A percentile compares a stretch with the other conserved stretches of the same genome.
phyloP scores from a whole-genome alignment of 2,888 invertebrate species.

The Clitarchus hookeri region DNA sequence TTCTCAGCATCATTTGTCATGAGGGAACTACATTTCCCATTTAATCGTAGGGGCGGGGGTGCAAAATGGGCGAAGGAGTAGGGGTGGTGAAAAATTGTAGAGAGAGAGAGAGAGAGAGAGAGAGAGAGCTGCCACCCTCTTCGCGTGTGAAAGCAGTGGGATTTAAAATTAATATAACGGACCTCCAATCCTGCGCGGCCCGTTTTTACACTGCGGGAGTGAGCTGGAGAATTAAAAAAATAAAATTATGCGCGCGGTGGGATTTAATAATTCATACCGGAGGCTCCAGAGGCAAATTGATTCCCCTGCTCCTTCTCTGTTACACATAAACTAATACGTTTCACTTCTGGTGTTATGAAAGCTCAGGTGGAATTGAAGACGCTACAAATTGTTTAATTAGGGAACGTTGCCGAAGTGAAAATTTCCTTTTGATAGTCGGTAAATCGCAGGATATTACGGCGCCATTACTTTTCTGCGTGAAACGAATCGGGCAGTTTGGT shows the following conservation, averaged over 20 bases:
- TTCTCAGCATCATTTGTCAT: conserved; percentile 4
- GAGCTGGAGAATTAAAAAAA: neutral
- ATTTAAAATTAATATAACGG: conserved; percentile 10
- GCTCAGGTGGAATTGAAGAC: neutral
- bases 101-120: neutral
- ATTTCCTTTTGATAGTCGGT: no score
- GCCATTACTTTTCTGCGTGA: no score
- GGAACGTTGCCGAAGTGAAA: neutral
- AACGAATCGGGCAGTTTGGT: no score
- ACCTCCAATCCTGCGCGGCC: neutral
- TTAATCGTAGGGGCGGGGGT: neutral
- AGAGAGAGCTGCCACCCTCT: neutral
- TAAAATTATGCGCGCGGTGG: conserved; percentile 7
- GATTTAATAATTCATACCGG: neutral
- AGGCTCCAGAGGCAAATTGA: neutral
- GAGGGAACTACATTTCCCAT: conserved; percentile 9
- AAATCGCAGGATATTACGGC: no score
- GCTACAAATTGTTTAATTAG: neutral
- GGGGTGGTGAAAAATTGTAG: neutral
- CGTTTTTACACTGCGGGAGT: neutral
- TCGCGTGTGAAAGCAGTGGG: neutral
- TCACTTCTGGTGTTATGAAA: conserved; percentile 8
- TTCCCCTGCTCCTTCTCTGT: neutral
- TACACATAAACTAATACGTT: neutral
- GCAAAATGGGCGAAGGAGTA: neutral